Base-by-base conservation (phyloP, 2,113 vertebrate species). In the Scomber colias region DNA sequence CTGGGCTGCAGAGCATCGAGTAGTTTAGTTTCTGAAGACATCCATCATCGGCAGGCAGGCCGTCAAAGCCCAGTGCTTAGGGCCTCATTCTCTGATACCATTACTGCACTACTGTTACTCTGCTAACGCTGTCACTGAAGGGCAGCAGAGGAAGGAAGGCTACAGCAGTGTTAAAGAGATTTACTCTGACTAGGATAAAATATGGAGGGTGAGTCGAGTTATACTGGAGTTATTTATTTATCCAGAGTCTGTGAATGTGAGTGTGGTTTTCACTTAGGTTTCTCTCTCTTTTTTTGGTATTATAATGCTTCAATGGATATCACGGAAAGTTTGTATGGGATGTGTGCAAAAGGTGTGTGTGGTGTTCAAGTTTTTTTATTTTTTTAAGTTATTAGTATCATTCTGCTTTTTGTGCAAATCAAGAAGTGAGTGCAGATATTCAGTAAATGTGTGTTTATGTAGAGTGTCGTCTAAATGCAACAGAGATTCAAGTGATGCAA, bases 31-130 rank as follows among this genome's bases (percentile, higher is more conserved):
- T 87, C 71, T 87, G 67, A 84, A 67, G 75, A 87, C 90, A 91
- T 93, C 87, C 87, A 90, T 93, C 92, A 93, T 83, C 84, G 17
- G 69, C 63, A 30, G 85, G 73, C 63, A 35, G 73, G 77, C 63
- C 83, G 83, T 83, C 87, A 83, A 50, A 90, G 78, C 74, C 48
- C 17, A 1, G 76, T 27, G 79, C 84, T 84, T n/a, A 65, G 79
- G 85, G 80, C 85, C 77, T 79, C 86, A 16, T 15, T 71, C 80
- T 86, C 77, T 74, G 84, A 87, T 79, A 70, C 68, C 84, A 82
- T 85, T 87, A 75, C 82, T 82, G 86, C 86, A 73, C 71, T 71
- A 82, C 79, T 45, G 83, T 15, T 70, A 3, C 40, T 55, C 40
- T 13, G 83, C 80, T 59, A 17, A 13, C 55, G 12, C 54, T 16